phyloP scores from a whole-genome alignment of 2,888 invertebrate species.

The Tuberolachnus salignus region DNA sequence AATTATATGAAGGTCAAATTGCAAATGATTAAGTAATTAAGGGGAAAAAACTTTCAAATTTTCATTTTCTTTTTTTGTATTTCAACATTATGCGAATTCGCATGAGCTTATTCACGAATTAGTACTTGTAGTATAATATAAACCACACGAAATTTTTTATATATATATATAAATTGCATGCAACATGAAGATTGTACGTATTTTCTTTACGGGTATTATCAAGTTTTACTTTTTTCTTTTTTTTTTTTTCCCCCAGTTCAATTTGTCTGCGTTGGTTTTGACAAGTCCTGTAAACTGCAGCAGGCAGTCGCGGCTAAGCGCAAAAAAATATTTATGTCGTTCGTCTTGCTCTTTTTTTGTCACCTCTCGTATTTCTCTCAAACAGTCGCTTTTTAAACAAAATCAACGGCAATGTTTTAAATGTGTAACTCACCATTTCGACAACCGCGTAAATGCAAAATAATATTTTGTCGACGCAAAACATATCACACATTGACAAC shows the following conservation, averaged over 20 bases:
- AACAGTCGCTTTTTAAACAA: neutral
- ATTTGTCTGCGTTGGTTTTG: slow-evolving; percentile 4
- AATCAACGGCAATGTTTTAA: neutral
- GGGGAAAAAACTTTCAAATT: too few relatives aligned
- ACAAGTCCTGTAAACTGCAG: neutral
- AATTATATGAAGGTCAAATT: too few relatives aligned
- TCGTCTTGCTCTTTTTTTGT: neutral
- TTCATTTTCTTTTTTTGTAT: too few relatives aligned
- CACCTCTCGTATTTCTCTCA: neutral
- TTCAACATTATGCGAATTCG: too few relatives aligned
- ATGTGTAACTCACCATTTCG: neutral
- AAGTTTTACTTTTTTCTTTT: neutral
- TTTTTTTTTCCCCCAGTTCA: neutral
- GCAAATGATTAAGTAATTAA: too few relatives aligned
- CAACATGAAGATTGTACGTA: too few relatives aligned
- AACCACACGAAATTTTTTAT: too few relatives aligned
- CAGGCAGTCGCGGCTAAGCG: neutral
- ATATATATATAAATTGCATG: too few relatives aligned
- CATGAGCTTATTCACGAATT: too few relatives aligned
- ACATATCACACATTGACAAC: too few relatives aligned
- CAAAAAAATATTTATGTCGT: neutral
- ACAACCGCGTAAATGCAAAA: neutral
- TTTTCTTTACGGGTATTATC: too few relatives aligned
- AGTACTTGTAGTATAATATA: too few relatives aligned
- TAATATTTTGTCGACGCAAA: neutral